phyloP scores from a whole-genome alignment of 2,888 invertebrate genomes.

The Lycocerus yunnanus region DNA sequence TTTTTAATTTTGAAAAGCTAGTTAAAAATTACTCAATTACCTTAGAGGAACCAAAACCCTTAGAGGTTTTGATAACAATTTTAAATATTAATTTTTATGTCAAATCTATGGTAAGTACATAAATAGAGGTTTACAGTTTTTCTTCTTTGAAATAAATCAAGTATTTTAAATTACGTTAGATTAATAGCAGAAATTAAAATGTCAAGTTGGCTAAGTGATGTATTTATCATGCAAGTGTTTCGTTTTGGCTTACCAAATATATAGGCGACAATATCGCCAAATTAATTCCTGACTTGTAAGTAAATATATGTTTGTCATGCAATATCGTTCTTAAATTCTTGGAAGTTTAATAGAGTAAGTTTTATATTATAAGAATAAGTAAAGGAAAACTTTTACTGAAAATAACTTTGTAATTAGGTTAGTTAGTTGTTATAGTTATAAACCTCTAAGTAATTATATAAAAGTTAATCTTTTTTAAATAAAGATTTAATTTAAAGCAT shows the following conservation, averaged over 20 bases:
- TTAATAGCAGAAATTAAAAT: neutral
- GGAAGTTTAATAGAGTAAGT: neutral
- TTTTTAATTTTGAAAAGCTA: no score
- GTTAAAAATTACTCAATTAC: no score
- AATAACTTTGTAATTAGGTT: neutral
- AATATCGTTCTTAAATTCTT: neutral
- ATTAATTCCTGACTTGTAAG: slow-evolving; percentile 5
- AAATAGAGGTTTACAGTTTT: neutral
- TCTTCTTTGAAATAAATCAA: neutral
- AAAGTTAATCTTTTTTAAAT: neutral
- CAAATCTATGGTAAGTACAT: neutral
- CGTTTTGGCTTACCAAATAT: slow-evolving; percentile 8
- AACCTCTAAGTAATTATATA: neutral
- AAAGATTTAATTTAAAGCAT: neutral
- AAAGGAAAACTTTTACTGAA: neutral
- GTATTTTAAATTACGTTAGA: neutral
- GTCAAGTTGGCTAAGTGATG: slow-evolving; percentile 8
- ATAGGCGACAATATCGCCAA: slow-evolving; percentile 15
- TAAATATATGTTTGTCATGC: neutral
- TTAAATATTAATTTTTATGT: neutral
- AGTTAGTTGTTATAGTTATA: no score
- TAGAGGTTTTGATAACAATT: neutral
- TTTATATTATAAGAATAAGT: no score
- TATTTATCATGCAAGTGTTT: slow-evolving; percentile 8
- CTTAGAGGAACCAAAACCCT: no score